These are phyloP conservation scores for Mycteria americana DNA, from an alignment of 2,797 vertebrate species.

Conservation along the genomic window DNA sequence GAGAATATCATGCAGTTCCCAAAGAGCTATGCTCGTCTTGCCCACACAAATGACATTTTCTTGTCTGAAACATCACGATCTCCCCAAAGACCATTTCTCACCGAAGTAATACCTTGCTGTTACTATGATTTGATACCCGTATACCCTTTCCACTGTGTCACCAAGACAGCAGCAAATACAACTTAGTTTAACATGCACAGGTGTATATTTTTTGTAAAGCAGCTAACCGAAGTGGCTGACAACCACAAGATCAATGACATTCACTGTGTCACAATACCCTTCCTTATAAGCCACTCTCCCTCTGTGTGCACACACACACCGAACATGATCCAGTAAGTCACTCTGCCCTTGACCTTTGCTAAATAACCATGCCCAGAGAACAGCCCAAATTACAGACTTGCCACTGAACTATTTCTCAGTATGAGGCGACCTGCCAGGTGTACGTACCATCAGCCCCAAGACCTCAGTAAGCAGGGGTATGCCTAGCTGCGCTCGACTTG, in stretches of 20 bases:
- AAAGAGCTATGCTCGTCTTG: neutral
- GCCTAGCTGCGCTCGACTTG: neutral
- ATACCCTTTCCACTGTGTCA: neutral
- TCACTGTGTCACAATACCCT: neutral
- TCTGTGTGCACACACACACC: neutral
- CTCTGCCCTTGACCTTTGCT: constrained; percentile 30
- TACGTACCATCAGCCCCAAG: neutral
- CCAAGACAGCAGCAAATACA: neutral
- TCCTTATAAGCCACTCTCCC: neutral
- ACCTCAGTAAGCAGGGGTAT: neutral
- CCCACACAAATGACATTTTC: neutral
- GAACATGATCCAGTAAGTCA: neutral
- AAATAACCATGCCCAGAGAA: neutral
- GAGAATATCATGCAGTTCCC: neutral
- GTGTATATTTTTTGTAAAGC: neutral
- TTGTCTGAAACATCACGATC: neutral
- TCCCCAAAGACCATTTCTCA: neutral
- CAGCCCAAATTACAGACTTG: neutral
- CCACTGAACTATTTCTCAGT: neutral
- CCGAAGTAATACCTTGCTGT: neutral
- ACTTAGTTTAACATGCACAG: neutral
- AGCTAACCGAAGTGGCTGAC: neutral
- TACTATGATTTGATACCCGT: neutral
- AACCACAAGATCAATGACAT: neutral
- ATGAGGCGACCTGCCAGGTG: neutral